These are phyloP conservation scores for Scolopax mira DNA, from an alignment of 2,113 vertebrate genomes.

Conservation along the genomic window DNA sequence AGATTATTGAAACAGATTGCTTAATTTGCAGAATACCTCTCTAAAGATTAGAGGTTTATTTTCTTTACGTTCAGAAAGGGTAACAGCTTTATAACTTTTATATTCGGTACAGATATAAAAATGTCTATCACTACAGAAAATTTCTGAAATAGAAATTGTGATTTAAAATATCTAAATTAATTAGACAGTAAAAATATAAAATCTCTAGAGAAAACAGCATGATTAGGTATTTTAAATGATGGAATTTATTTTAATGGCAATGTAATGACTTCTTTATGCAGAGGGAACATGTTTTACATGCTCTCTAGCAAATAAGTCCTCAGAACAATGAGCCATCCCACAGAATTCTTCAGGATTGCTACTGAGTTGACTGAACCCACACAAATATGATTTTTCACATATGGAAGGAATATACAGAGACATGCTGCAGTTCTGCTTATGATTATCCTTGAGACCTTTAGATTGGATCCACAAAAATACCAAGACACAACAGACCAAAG, in stretches of 20 bases:
- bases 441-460: background rate
- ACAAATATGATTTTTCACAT: constrained; percentile 10
- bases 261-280: background rate
- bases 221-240: background rate
- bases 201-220: background rate
- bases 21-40: background rate
- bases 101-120: background rate
- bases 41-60: background rate
- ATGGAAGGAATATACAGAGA: background rate
- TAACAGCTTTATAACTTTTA: background rate
- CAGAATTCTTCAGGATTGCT: constrained; percentile 26
- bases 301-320: background rate
- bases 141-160: background rate
- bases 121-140: background rate
- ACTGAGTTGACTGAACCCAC: constrained; percentile 24
- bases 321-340: constrained; percentile 14
- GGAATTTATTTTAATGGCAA: background rate
- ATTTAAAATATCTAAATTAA: background rate
- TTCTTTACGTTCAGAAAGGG: background rate
- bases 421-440: background rate
- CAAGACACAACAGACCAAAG: background rate
- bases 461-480: background rate
- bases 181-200: background rate
- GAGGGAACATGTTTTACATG: background rate
- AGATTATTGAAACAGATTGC: background rate